Evolutionary conservation across 2,113 vertebrate genomes (phyloP).

Genomic region (Lethenteron reissneri): DNA sequence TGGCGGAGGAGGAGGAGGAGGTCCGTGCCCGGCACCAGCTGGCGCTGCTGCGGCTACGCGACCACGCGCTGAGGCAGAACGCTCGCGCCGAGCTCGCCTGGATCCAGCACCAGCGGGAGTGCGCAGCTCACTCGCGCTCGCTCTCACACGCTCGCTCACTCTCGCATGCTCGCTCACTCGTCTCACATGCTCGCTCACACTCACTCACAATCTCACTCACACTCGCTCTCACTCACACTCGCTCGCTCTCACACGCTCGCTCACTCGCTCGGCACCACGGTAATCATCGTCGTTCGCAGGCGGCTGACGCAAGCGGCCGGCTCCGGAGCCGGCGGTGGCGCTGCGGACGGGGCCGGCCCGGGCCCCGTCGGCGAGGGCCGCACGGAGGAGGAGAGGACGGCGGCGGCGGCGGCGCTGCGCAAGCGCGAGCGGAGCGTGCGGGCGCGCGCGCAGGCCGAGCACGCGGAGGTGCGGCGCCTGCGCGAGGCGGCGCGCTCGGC

Average conservation of each 20-base stretch:
- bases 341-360: not conserved
- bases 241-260: slow-evolving; percentile 7
- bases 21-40: slow-evolving; percentile 68
- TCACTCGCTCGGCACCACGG: not conserved
- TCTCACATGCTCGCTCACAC: too few species aligned
- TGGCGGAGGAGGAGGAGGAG: slow-evolving; percentile 78
- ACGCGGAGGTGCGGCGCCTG: slow-evolving; percentile 91
- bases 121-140: slow-evolving; percentile 12
- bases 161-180: not conserved
- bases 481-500: slow-evolving; percentile 86
- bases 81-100: slow-evolving; percentile 72
- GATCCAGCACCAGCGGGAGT: slow-evolving; percentile 77
- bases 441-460: not conserved
- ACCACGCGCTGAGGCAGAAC: slow-evolving; percentile 88
- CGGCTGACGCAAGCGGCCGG: not conserved
- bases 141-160: not conserved
- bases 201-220: not conserved
- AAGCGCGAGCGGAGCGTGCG: too few species aligned
- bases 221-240: not conserved
- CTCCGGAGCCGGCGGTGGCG: not conserved
- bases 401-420: too few species aligned
- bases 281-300: not conserved
- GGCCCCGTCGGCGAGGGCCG: not conserved
- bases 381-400: too few species aligned
- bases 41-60: slow-evolving; percentile 58